phyloP scores from a whole-genome alignment of 2,888 invertebrate species.

The Eubasilissa splendida region DNA sequence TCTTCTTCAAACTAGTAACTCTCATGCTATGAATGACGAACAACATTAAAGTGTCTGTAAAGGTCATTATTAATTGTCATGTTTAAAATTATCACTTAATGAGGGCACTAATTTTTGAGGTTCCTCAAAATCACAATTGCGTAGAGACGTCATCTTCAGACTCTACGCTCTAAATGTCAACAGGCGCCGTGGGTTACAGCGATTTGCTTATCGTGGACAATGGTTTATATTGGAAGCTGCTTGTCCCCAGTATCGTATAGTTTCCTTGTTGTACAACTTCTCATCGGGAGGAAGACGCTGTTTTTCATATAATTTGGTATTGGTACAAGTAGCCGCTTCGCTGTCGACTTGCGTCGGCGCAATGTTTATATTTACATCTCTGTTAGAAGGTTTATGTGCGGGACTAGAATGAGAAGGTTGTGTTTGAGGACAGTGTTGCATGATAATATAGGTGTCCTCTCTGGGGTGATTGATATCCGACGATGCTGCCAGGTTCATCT shows the following conservation, averaged over 20 bases:
- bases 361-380: conserved; percentile 51
- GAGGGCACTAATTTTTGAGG: conserved; percentile 19
- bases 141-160: background rate
- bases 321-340: conserved; percentile 20
- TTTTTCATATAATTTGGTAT: conserved; percentile 51
- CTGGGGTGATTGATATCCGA: conserved; percentile 14
- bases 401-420: conserved; percentile 48
- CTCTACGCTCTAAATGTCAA: background rate
- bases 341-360: conserved; percentile 11
- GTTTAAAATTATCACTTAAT: conserved; percentile 14
- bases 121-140: conserved; percentile 35
- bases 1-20: too few species aligned
- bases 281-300: conserved; percentile 51
- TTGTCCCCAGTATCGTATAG: conserved; percentile 56
- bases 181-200: background rate
- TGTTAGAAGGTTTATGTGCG: conserved; percentile 46
- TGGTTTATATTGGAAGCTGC: conserved; percentile 44
- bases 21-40: too few species aligned
- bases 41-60: too few species aligned
- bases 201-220: conserved; percentile 25
- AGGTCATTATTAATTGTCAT: background rate
- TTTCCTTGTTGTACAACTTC: conserved; percentile 56
- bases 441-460: conserved; percentile 44
- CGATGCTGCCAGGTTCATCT: conserved; percentile 29
- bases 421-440: conserved; percentile 49